Evolutionary conservation across 1,140 invertebrate species (phyloP).

Genomic region (Augochlora pura): DNA sequence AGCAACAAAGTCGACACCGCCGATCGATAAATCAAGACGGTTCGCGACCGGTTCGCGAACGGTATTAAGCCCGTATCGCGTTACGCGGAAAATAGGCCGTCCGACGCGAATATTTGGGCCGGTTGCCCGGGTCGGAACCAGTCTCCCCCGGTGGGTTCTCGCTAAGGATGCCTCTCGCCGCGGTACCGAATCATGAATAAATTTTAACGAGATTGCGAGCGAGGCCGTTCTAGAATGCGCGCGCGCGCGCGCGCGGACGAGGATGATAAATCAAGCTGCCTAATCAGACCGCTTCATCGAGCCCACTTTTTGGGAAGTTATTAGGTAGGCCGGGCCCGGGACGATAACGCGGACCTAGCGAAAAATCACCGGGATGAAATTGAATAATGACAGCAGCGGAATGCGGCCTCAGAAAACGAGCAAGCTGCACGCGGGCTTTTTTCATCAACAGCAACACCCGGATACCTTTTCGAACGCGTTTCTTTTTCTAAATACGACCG

Average conservation of each 20-base stretch:
- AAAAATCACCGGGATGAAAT: constrained; percentile 34
- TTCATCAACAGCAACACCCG: no score
- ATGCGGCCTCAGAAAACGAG: not conserved
- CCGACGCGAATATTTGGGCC: constrained; percentile 60
- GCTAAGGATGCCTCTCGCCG: constrained; percentile 52
- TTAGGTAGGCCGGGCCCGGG: not conserved
- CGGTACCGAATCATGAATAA: constrained; percentile 68
- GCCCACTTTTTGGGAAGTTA: constrained; percentile 68
- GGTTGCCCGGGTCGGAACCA: constrained; percentile 71
- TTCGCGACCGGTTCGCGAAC: constrained; percentile 55
- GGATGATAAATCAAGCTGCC: constrained; percentile 67
- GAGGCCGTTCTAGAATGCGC: no score
- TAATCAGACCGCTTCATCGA: constrained; percentile 71
- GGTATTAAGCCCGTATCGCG: constrained; percentile 61
- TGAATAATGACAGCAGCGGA: constrained; percentile 23
- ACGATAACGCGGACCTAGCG: constrained; percentile 9
- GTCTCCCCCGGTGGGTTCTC: constrained; percentile 51
- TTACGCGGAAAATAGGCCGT: constrained; percentile 64
- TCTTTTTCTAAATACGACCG: no score
- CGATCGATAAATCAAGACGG: constrained; percentile 62
- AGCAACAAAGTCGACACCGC: constrained; percentile 62
- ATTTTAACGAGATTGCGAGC: constrained; percentile 69
- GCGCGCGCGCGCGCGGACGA: no score
- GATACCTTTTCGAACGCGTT: no score
- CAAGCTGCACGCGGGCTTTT: no score